Evolutionary conservation across 2,113 vertebrate genomes (phyloP).

Genomic region (Uria aalge): DNA sequence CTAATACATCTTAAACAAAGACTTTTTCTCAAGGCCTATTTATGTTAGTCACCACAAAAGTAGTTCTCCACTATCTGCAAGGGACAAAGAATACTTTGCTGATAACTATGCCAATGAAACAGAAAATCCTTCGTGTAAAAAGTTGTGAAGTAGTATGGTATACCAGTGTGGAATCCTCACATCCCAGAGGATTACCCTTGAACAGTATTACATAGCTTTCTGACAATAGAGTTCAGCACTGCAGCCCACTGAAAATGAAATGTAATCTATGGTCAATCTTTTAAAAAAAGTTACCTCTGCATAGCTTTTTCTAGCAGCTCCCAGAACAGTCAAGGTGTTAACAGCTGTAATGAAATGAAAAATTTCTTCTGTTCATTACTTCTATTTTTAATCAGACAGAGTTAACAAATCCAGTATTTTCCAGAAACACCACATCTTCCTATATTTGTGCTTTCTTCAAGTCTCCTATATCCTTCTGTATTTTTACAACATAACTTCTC

Average conservation of each 20-base stretch:
- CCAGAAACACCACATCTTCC: not conserved
- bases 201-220: not conserved
- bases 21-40: not conserved
- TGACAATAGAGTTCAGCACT: not conserved
- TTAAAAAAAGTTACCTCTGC: rapidly evolving
- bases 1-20: not conserved
- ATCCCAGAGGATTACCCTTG: not conserved
- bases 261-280: not conserved
- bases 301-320: not conserved
- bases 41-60: not conserved
- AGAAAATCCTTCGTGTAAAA: not conserved
- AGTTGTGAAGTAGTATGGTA: not conserved
- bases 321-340: not conserved
- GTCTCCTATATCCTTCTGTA: not conserved
- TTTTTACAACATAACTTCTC: not conserved
- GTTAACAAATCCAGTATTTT: not conserved
- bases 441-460: not conserved
- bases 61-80: not conserved
- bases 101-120: not conserved
- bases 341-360: not conserved
- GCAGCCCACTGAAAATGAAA: not conserved
- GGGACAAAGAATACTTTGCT: not conserved
- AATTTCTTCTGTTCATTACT: not conserved
- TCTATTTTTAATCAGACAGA: not conserved
- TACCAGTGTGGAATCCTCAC: not conserved